Percentiles rank a stretch among this genome's conserved stretches.
phyloP scores from a whole-genome alignment of 2,797 vertebrate species.

The Notolabrus celidotus region DNA sequence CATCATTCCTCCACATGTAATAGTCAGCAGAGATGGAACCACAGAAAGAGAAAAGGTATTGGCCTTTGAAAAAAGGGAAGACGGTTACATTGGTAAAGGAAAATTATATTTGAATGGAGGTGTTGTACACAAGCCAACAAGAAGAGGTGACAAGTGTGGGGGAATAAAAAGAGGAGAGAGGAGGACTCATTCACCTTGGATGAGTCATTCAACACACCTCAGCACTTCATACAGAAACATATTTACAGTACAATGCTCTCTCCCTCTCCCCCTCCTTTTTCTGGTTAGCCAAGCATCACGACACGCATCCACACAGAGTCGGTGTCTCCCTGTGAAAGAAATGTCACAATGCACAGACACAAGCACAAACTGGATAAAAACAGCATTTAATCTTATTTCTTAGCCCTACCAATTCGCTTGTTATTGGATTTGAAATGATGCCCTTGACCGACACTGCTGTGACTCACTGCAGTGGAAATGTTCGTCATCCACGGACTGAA shows the following conservation, averaged over 20 bases:
- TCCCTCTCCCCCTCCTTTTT: constrained; percentile 11
- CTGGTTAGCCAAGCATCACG: constrained; percentile 51
- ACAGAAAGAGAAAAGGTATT: constrained; percentile 19
- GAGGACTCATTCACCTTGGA: constrained; percentile 61
- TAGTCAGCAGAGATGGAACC: not conserved
- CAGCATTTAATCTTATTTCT: constrained; percentile 56
- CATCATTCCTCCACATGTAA: constrained; percentile 2
- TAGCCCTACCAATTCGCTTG: constrained; percentile 20
- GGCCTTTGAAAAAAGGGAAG: constrained; percentile 16
- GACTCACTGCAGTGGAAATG: constrained; percentile 31
- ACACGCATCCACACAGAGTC: constrained; percentile 19
- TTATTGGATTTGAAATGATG: constrained; percentile 66
- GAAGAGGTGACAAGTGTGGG: constrained; percentile 34
- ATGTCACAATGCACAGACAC: constrained; percentile 26
- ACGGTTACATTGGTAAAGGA: constrained; percentile 50
- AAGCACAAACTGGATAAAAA: constrained; percentile 46
- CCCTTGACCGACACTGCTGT: constrained; percentile 51
- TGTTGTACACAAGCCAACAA: constrained; percentile 33
- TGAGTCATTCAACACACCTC: constrained; percentile 70
- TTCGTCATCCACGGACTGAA: constrained; percentile 34
- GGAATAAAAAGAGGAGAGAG: constrained; percentile 25
- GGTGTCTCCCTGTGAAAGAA: constrained; percentile 50
- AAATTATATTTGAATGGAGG: constrained; percentile 28
- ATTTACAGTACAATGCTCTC: constrained; percentile 46
- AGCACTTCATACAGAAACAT: constrained; percentile 43